These are phyloP conservation scores for Rhea pennata DNA, from an alignment of 2,113 vertebrate species.

Conservation along the genomic window DNA sequence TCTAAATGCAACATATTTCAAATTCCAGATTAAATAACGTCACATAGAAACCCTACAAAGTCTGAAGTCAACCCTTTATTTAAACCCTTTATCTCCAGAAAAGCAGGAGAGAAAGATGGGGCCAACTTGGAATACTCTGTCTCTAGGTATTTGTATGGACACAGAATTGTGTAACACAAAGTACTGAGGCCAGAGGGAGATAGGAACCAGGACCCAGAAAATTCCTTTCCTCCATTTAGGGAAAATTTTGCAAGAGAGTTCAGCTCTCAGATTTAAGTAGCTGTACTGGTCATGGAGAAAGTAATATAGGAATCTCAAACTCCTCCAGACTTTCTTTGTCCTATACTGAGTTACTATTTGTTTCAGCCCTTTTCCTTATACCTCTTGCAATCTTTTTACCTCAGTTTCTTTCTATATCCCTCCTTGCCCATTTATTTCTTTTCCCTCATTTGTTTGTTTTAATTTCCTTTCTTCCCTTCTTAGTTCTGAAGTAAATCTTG, in stretches of 20 bases:
- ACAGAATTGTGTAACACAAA: neutral
- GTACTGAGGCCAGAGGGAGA: neutral
- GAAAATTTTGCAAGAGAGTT: neutral
- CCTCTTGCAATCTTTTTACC: neutral
- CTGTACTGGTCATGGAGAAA: neutral
- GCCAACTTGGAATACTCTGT: fast-evolving
- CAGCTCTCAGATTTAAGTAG: neutral
- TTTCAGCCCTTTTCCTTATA: neutral
- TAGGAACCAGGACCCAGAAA: neutral
- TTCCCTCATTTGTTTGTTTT: neutral
- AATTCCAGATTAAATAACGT: neutral
- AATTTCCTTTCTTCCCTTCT: neutral
- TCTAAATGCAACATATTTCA: neutral
- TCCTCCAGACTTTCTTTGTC: neutral
- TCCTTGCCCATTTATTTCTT: neutral
- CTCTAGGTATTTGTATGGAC: neutral
- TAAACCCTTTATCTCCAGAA: neutral
- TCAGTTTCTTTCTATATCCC: neutral
- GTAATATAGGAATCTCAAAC: neutral
- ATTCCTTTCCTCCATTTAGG: neutral
- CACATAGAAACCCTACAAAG: neutral
- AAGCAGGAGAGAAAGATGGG: neutral
- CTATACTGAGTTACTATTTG: neutral
- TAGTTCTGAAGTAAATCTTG: neutral
- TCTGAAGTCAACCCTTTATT: neutral